Percentiles rank a stretch among this genome's conserved stretches.
Evolutionary conservation across 2,888 invertebrate species (phyloP).

Genomic region (Leucophora obtusa): DNA sequence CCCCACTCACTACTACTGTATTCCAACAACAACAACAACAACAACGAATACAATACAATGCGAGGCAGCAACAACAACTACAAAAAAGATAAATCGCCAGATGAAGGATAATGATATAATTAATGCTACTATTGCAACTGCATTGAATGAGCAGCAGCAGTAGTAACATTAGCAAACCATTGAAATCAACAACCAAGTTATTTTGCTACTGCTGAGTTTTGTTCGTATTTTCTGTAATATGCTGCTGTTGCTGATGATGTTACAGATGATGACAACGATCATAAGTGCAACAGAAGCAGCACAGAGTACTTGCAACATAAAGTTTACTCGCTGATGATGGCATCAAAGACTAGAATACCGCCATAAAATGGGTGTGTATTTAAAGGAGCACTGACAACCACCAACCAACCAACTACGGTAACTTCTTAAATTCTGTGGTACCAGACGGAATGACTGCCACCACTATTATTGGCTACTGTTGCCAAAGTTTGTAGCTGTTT

Average conservation of each 20-base stretch:
- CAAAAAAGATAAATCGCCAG: conserved; percentile 72
- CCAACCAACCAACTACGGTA: conserved; percentile 56
- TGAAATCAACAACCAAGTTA: conserved; percentile 12
- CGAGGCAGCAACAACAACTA: conserved; percentile 11
- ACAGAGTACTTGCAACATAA: conserved; percentile 61
- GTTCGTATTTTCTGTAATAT: conserved; percentile 37
- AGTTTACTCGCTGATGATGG: conserved; percentile 53
- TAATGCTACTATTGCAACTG: conserved; percentile 70
- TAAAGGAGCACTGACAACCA: conserved; percentile 56
- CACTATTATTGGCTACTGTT: conserved; percentile 62
- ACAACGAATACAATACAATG: conserved; percentile 30
- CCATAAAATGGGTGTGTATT: conserved; percentile 61
- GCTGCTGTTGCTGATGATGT: conserved; percentile 64
- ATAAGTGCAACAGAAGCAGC: conserved; percentile 65
- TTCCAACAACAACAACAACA: conserved; percentile 43
- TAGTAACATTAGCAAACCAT: neutral
- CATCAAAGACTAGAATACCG: conserved; percentile 61
- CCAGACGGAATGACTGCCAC: conserved; percentile 64
- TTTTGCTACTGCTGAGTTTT: conserved; percentile 22
- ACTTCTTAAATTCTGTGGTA: conserved; percentile 59
- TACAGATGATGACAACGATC: conserved; percentile 65
- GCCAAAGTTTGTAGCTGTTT: conserved; percentile 14
- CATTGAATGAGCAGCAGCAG: conserved; percentile 52
- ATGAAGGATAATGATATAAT: conserved; percentile 76
- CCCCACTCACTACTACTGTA: conserved; percentile 34